Conservation (phyloP, 2,113 vertebrate species). For the Tapirus terrestris region DNA sequence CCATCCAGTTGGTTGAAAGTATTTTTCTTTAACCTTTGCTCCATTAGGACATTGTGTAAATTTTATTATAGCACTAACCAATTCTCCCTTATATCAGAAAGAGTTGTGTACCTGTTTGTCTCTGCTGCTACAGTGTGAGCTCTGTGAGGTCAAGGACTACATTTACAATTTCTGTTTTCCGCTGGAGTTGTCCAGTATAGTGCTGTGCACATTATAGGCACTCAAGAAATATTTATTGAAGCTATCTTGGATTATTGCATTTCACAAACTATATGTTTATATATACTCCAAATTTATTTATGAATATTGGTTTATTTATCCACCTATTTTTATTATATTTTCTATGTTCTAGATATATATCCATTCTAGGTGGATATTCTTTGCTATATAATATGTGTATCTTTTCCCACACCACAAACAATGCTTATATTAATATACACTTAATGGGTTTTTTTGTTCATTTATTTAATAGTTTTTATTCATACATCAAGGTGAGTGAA, state of each 20-base stretch:
- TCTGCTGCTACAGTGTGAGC: neutral
- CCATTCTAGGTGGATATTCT: neutral
- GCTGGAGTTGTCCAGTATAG: neutral
- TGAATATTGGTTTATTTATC: slow-evolving; percentile 1
- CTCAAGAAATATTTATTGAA: neutral
- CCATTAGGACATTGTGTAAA: neutral
- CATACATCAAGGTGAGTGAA: neutral
- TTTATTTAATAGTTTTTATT: neutral
- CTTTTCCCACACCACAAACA: neutral
- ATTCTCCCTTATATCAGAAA: neutral
- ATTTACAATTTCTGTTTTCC: slow-evolving; percentile 13
- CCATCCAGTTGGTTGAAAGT: neutral
- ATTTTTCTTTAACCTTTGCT: neutral
- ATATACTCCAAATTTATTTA: neutral
- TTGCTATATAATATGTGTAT: neutral
- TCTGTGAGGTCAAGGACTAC: neutral
- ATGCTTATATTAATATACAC: neutral
- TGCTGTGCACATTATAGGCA: neutral
- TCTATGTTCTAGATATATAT: neutral
- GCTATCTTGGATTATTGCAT: neutral
- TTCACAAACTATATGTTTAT: neutral
- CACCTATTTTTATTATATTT: neutral
- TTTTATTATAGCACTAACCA: neutral
- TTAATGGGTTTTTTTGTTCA: neutral
- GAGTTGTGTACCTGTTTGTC: neutral